phyloP scores from a whole-genome alignment of 2,113 vertebrate genomes.

The Dasyprocta punctata region DNA sequence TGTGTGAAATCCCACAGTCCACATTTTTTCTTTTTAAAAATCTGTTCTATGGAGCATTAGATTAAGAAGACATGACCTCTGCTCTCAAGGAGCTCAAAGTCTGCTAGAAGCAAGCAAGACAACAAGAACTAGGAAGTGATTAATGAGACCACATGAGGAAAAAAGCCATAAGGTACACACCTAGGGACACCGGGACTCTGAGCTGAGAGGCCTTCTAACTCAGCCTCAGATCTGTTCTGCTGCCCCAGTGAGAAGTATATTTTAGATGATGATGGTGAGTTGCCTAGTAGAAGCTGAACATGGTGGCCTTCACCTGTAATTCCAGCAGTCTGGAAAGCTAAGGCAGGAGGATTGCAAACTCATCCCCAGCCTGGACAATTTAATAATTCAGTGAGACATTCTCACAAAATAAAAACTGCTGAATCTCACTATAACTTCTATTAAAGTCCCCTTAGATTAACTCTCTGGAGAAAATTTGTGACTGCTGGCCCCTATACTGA shows the following conservation, averaged over 20 bases:
- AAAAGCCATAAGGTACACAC: background rate
- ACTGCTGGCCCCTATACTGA: background rate
- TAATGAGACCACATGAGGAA: background rate
- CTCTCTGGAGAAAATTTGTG: background rate
- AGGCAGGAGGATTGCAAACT: background rate
- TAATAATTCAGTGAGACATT: background rate
- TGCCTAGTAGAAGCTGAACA: background rate
- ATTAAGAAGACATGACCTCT: background rate
- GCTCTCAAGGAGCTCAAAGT: background rate
- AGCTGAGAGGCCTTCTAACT: accelerated
- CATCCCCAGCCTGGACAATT: background rate
- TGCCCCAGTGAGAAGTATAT: background rate
- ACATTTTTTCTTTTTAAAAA: background rate
- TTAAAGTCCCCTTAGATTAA: background rate
- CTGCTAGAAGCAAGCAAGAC: background rate
- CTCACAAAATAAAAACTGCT: background rate
- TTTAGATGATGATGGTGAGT: background rate
- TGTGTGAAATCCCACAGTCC: background rate
- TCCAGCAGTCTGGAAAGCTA: background rate
- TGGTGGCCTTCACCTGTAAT: background rate
- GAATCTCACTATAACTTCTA: background rate
- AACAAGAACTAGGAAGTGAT: background rate
- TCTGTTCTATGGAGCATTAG: background rate
- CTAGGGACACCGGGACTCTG: background rate
- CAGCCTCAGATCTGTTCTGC: background rate